Conservation (phyloP, 2,797 vertebrate genomes). For the Rhinoraja longicauda region DNA sequence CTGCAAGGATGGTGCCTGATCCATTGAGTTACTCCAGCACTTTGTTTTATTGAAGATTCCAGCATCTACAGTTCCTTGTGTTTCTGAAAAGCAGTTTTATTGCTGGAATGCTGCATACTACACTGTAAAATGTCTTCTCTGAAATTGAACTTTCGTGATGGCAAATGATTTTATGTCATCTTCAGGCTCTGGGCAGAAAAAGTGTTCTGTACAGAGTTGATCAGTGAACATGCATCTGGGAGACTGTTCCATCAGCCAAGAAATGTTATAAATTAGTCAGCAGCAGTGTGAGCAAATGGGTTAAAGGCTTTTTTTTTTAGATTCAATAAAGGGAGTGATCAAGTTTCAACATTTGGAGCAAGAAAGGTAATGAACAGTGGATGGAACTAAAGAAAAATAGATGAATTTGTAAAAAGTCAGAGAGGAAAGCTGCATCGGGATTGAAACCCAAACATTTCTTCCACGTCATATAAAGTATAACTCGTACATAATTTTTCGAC, state of each 20-base stretch:
- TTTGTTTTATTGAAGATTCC: too few species aligned
- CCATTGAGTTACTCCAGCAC: too few species aligned
- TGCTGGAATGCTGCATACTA: neutral
- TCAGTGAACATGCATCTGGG: neutral
- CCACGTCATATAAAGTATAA: neutral
- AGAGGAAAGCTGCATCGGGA: neutral
- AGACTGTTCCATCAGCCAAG: neutral
- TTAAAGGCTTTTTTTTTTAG: neutral
- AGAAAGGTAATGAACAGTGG: neutral
- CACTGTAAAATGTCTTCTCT: neutral
- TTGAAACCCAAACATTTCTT: neutral
- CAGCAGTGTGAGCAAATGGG: neutral
- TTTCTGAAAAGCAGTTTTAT: neutral
- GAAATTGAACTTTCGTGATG: too few species aligned
- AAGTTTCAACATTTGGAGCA: neutral
- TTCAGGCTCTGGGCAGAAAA: too few species aligned
- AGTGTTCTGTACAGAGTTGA: too few species aligned
- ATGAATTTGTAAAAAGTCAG: too few species aligned
- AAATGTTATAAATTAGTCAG: neutral
- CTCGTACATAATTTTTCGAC: too few species aligned
- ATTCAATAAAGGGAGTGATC: neutral
- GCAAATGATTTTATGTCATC: too few species aligned
- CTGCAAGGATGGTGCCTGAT: too few species aligned
- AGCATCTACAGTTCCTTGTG: too few species aligned
- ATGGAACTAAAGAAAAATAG: too few species aligned